These are phyloP conservation scores for Epistrophe grossulariae DNA, from an alignment of 2,888 invertebrate species.

Conservation along the genomic window DNA sequence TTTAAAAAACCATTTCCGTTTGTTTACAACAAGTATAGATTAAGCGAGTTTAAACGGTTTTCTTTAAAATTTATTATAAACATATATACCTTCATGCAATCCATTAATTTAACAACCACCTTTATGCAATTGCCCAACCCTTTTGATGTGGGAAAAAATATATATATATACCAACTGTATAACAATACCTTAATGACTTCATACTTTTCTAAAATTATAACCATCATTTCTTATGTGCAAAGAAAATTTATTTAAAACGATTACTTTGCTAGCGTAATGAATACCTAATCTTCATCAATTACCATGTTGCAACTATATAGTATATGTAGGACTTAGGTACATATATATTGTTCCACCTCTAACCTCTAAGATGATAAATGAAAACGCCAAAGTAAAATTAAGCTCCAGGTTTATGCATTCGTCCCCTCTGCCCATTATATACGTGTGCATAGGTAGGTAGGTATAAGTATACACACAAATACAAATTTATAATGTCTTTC, in stretches of 20 bases:
- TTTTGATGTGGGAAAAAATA: too few relatives aligned
- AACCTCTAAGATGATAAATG: constrained; percentile 34
- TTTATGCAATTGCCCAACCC: too few relatives aligned
- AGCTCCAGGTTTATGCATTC: constrained; percentile 31
- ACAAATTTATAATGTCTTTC: constrained; percentile 36
- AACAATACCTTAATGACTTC: constrained; percentile 10
- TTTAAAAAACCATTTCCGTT: too few relatives aligned
- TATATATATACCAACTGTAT: too few relatives aligned
- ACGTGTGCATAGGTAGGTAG: too few relatives aligned
- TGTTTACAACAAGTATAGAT: too few relatives aligned
- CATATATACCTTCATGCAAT: too few relatives aligned
- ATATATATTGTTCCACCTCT: constrained; percentile 1
- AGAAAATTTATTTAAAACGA: constrained; percentile 26
- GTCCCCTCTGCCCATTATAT: background rate
- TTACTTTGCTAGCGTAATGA: constrained; percentile 34
- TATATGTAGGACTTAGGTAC: too few relatives aligned
- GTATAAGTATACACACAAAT: background rate
- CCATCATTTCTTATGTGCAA: constrained; percentile 9
- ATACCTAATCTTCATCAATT: constrained; percentile 47
- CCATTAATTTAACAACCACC: too few relatives aligned
- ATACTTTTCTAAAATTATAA: constrained; percentile 23
- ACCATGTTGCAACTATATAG: constrained; percentile 30
- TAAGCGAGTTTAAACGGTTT: too few relatives aligned
- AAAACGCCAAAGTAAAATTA: constrained; percentile 45
- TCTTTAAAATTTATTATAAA: too few relatives aligned